Evolutionary conservation across 2,888 invertebrate species (phyloP), one percentile per base, ranked within the genome.

Genomic region (Dasypogon diadema): DNA sequence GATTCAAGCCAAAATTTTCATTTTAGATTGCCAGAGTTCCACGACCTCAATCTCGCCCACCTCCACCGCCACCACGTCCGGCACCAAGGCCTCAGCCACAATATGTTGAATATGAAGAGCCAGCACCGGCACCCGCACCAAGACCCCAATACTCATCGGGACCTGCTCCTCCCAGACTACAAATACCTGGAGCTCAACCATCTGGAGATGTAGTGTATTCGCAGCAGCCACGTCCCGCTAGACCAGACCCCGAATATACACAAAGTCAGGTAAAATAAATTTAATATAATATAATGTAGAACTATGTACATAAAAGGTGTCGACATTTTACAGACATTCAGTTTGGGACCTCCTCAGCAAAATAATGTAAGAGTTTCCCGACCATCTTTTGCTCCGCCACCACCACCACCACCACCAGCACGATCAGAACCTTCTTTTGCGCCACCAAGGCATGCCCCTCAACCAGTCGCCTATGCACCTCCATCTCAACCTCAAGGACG

Each of bases 221-320:
- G 1, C 82, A 84, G 0, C 79, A 83, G 65, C 85, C 84, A 79
- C 81, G 83, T 42, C 82, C 84, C 21, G 82, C 84, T 2, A 84
- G 86, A 12, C 86, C 86, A 8, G 86, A 86, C 74, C 81, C 84
- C 2, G 84, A 84, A 37, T 86, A 84, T 70, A 81, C 84, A 2
- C 85, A 85, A 73, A 81, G 80, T 16, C 83, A 84, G 77, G 81
- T 81, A 79, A 42, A 0, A 30, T 30, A 5, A 30, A n/a, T n/a
- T n/a, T n/a, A n/a, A n/a, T n/a, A n/a, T n/a, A n/a, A n/a, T n/a
- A n/a, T n/a, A n/a, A n/a, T n/a, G n/a, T n/a, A n/a, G n/a, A n/a
- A n/a, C n/a, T n/a, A n/a, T n/a, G n/a, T n/a, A n/a, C n/a, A n/a
- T n/a, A n/a, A n/a, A n/a, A n/a, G n/a, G n/a, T n/a, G n/a, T n/a